Conservation (phyloP, 2,888 invertebrate genomes). For the Exephanes ischioxanthus region DNA sequence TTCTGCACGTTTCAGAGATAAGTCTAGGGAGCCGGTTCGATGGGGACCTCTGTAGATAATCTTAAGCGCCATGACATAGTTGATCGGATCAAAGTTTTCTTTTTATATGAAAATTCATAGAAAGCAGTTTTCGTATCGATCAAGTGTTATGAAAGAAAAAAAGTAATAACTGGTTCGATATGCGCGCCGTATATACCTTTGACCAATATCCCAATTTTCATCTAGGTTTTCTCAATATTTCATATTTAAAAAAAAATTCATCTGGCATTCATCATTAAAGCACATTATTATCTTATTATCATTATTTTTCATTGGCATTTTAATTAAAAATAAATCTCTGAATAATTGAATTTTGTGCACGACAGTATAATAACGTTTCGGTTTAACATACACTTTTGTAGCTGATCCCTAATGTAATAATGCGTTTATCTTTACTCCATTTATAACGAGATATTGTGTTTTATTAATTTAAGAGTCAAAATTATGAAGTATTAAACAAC, state of each 20-base stretch:
- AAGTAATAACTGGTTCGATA: background rate
- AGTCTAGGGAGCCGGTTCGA: constrained; percentile 11
- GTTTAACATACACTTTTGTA: constrained; percentile 33
- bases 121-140: constrained; percentile 22
- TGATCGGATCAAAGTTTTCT: constrained; percentile 24
- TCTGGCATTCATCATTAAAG: constrained; percentile 12
- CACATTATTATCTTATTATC: constrained; percentile 23
- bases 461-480: constrained; percentile 33
- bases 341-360: constrained; percentile 6
- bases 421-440: constrained; percentile 53
- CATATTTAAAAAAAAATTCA: background rate
- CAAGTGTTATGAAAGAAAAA: constrained; percentile 6
- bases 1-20: constrained; percentile 27
- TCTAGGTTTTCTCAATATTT: constrained; percentile 12
- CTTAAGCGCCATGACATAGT: background rate
- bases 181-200: constrained; percentile 24
- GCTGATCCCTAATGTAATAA: constrained; percentile 51
- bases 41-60: background rate
- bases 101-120: background rate
- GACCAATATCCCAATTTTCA: constrained; percentile 18
- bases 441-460: constrained; percentile 47
- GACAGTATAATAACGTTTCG: constrained; percentile 38
- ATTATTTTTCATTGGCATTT: background rate
- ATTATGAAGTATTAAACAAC: background rate
- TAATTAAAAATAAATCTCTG: constrained; percentile 12